phyloP scores from a whole-genome alignment of 2,888 invertebrate species.

The Keiferia lycopersicella region DNA sequence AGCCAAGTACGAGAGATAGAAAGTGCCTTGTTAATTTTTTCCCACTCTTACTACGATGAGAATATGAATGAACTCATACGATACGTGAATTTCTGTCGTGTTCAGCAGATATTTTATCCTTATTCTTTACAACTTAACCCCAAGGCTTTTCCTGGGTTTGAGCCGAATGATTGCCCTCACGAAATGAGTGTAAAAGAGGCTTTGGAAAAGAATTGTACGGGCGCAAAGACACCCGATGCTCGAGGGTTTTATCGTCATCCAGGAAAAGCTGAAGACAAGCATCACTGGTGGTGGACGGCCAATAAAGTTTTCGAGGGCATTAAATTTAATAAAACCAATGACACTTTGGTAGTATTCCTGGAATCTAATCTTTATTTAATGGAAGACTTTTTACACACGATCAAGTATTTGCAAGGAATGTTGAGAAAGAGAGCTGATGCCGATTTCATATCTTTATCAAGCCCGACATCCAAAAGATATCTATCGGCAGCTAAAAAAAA shows the following conservation, averaged over 20 bases:
- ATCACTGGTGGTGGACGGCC: slow-evolving; percentile 67
- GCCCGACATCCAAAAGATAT: slow-evolving; percentile 1
- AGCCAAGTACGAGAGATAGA: slow-evolving; percentile 51
- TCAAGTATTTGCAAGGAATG: slow-evolving; percentile 49
- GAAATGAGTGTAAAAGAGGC: slow-evolving; percentile 40
- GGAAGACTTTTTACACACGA: slow-evolving; percentile 58
- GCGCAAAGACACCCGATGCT: slow-evolving; percentile 47
- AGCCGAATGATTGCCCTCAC: slow-evolving; percentile 44
- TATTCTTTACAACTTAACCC: slow-evolving; percentile 53
- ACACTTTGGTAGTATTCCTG: slow-evolving; percentile 52
- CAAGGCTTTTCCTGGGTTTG: slow-evolving; percentile 49
- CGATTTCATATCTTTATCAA: slow-evolving; percentile 52
- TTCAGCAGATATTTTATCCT: slow-evolving; percentile 60
- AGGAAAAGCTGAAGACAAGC: slow-evolving; percentile 46
- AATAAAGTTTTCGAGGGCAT: slow-evolving; percentile 57
- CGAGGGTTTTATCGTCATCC: slow-evolving; percentile 52
- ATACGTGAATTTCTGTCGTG: slow-evolving; percentile 55
- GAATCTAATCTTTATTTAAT: slow-evolving; percentile 51
- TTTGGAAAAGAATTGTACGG: slow-evolving; percentile 45
- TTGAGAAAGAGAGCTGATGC: slow-evolving; percentile 44
- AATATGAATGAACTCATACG: slow-evolving; percentile 45
- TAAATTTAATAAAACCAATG: slow-evolving; percentile 38
- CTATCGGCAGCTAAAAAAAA: slow-evolving; percentile 21
- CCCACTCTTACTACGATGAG: slow-evolving; percentile 53
- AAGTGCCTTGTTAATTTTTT: slow-evolving; percentile 55